Conservation (phyloP, 2,797 vertebrate genomes). For the Poeciliopsis presidionis region DNA sequence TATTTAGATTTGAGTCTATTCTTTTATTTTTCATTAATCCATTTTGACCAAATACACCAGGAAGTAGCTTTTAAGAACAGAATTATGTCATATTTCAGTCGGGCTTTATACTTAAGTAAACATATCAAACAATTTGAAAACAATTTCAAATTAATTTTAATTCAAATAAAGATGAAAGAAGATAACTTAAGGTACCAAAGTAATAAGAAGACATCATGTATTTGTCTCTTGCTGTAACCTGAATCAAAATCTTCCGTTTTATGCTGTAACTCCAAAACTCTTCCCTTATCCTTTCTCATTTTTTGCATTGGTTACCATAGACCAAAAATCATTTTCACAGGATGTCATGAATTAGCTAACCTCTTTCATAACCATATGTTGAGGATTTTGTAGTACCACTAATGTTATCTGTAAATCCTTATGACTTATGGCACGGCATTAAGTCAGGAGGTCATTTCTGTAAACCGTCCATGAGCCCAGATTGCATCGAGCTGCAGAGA, state of each 20-base stretch:
- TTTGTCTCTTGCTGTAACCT: background rate
- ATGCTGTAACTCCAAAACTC: background rate
- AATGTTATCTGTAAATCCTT: conserved; percentile 10
- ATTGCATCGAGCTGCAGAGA: conserved; percentile 48
- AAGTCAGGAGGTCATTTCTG: conserved; percentile 50
- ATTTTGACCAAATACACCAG: background rate
- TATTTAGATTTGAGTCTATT: background rate
- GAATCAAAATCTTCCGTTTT: background rate
- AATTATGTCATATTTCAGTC: background rate
- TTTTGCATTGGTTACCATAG: background rate
- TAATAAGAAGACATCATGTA: background rate
- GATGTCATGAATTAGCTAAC: background rate
- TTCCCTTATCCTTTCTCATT: background rate
- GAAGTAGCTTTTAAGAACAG: background rate
- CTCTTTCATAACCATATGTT: background rate
- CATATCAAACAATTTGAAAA: background rate
- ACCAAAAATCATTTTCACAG: background rate
- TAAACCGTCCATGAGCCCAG: conserved; percentile 56
- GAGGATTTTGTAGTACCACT: conserved; percentile 4
- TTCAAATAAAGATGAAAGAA: background rate
- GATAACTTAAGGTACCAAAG: background rate
- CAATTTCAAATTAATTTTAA: background rate
- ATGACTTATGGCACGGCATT: conserved; percentile 13
- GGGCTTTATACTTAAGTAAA: background rate
- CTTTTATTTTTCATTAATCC: background rate